Percentiles rank a stretch among this genome's conserved stretches.
phyloP scores from a whole-genome alignment of 2,797 vertebrate genomes.

The Choloepus didactylus region DNA sequence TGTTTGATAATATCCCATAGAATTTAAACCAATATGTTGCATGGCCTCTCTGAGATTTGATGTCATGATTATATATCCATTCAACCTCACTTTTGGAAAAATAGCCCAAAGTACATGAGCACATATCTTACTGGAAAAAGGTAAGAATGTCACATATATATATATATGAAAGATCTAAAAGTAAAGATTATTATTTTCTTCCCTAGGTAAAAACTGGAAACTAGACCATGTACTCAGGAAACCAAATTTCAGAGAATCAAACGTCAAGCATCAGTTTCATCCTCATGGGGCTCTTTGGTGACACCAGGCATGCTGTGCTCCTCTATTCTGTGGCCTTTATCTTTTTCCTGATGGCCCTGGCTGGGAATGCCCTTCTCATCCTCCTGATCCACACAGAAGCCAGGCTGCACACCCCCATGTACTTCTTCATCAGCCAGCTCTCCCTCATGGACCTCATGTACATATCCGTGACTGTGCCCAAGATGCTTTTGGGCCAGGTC shows the following conservation, averaged over 20 bases:
- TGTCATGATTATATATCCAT: background rate
- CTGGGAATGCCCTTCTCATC: slow-evolving; percentile 30
- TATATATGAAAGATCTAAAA: background rate
- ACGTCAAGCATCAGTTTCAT: background rate
- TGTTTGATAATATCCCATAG: background rate
- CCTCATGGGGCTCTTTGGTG: background rate
- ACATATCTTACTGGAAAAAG: background rate
- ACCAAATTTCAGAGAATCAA: background rate
- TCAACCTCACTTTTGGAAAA: background rate
- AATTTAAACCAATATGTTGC: background rate
- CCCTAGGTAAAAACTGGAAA: background rate
- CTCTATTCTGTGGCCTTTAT: background rate
- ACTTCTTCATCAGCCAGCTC: slow-evolving; percentile 66
- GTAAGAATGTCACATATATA: background rate
- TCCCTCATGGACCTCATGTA: slow-evolving; percentile 58
- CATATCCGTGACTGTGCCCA: slow-evolving; percentile 23
- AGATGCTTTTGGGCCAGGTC: background rate
- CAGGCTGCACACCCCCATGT: slow-evolving; percentile 56
- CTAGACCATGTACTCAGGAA: background rate
- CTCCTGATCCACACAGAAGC: background rate
- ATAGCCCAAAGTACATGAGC: background rate
- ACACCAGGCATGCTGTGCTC: background rate
- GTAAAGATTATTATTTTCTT: background rate
- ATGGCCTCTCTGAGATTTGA: background rate
- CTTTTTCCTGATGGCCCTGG: background rate